Base-by-base conservation (phyloP, 2,113 vertebrate species). In the Syrrhaptes paradoxus region DNA sequence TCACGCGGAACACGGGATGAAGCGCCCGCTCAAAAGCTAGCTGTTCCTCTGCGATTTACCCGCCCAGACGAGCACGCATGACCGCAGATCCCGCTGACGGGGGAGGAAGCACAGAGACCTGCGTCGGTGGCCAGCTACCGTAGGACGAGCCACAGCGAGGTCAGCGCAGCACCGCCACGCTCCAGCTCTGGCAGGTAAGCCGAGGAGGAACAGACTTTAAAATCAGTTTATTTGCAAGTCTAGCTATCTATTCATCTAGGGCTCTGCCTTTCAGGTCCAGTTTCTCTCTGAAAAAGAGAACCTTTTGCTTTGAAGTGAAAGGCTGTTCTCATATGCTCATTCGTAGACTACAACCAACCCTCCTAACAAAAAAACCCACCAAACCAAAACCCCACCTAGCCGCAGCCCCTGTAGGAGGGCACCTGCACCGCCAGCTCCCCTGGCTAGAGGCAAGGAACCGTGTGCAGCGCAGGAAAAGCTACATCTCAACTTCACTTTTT, bases 1-100 rank as follows among this genome's bases (percentile, higher is more conserved):
- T 68, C 45, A 3, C 19, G 19, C 1, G 17, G 48, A 38, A 49
- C 61, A 13, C 1, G 1, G 38, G 1, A 6, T 0, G 5, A 13
- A 41, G 65, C 1, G 32, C 76, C 71, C 2, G 11, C 76, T 31
- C 11, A 8, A 8, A 45, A 78, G 48, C 82, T 4, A 5, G 18
- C 57, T 0, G 58, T 86, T 94, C 95, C 94, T 87, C 85, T 16
- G 46, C 4, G 5, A 1, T 26, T 85, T 28, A 86, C 79, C 83
- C 0, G 59, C 86, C 28, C 6, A 10, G 31, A 28, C 2, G 11
- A 52, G 68, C 29, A 3, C 5, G 34, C 7, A 11, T 4, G 29
- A 25, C 25, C 5, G 10, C 58, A 9, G 38, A 16, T 6, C 75
- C 48, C 1, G 14, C 48, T 7, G 2, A 2, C 4, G 3, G 14